Percentiles rank a stretch among this genome's conserved stretches.
Conservation (phyloP, 2,888 invertebrate genomes). For the Aromia moschata region DNA sequence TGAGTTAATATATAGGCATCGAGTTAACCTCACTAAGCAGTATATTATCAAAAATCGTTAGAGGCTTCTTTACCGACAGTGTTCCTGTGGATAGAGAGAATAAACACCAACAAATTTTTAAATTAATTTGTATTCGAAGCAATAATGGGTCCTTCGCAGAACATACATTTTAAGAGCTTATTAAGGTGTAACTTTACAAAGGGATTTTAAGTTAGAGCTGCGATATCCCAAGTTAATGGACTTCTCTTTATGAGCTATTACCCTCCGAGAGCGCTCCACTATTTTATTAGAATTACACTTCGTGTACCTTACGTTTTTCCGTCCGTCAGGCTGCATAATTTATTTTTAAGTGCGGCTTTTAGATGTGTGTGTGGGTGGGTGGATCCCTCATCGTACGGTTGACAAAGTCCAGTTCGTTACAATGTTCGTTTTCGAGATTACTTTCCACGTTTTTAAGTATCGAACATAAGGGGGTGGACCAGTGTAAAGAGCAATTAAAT, state of each 20-base stretch:
- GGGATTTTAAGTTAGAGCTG: conserved; percentile 13
- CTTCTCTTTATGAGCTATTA: conserved; percentile 24
- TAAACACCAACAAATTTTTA: conserved; percentile 5
- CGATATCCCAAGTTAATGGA: conserved; percentile 22
- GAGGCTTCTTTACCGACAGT: too few species aligned
- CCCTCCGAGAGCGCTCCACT: conserved; percentile 6
- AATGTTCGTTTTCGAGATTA: too few species aligned
- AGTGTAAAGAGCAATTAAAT: too few species aligned
- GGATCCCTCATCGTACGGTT: too few species aligned
- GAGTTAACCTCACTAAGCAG: too few species aligned
- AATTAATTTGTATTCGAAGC: conserved; percentile 17
- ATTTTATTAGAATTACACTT: conserved; percentile 24
- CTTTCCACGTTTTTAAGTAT: too few species aligned
- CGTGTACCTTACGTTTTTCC: conserved; percentile 14
- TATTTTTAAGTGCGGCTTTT: conserved; percentile 12
- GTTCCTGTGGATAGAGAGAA: neutral
- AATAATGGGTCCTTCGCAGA: conserved; percentile 1
- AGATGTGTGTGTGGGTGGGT: too few species aligned
- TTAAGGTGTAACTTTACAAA: conserved; percentile 7
- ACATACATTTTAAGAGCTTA: conserved; percentile 21
- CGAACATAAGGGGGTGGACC: too few species aligned
- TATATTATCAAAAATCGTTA: too few species aligned
- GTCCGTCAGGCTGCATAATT: conserved; percentile 10
- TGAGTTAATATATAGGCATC: too few species aligned
- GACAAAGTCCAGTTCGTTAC: too few species aligned